Evolutionary conservation across 35 echinoderm and acorn worm genomes (phyloP), one percentile per base, ranked within the genome.

Genomic region (Amphiura filiformis): DNA sequence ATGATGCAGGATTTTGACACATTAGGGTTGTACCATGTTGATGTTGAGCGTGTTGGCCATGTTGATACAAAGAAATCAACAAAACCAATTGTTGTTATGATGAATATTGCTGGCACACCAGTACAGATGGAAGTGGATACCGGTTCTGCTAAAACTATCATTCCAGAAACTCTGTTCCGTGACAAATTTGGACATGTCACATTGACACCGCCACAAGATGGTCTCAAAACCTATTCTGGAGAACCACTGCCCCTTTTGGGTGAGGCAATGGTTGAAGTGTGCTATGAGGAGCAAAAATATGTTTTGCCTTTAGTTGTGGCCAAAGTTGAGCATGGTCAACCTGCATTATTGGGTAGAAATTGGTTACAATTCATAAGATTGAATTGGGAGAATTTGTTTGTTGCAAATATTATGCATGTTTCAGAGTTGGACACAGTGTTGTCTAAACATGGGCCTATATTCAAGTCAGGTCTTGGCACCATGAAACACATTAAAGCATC

Each of bases 401-500:
- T 26, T 56, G 26, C 56, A 5, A 44, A 83, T 28, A 57, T 57
- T 1, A 57, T 56, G 35, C n/a, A 36, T 83, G 81, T 32, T 18
- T 83, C 41, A 83, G 42, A 38, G 42, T 32, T 82, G 15, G 42
- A 82, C 40, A 1, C 2, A 56, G 81, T 57, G 31, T 34, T 83
- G 42, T 32, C n/a, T 52, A 34, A 32, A 22, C 5, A n/a, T 44
- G n/a, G 5, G 4, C n/a, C 77, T 31, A 52, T 86, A 33, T 87
- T 78, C 85, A 83, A 75, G 64, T 31, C 65, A 32, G 36, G 39
- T 38, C 36, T 78, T 15, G 85, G 65, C 4, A 30, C 47, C 2
- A 34, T 87, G 17, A 87, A 36, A 11, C 34, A 30, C 31, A 36
- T 78, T 26, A 87, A 87, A 77, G 75, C n/a, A 20, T 78, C 32